A percentile compares a stretch with the other conserved stretches of the same genome.
Conservation (phyloP, 2,888 invertebrate species). For the Saturnia pavonia region DNA sequence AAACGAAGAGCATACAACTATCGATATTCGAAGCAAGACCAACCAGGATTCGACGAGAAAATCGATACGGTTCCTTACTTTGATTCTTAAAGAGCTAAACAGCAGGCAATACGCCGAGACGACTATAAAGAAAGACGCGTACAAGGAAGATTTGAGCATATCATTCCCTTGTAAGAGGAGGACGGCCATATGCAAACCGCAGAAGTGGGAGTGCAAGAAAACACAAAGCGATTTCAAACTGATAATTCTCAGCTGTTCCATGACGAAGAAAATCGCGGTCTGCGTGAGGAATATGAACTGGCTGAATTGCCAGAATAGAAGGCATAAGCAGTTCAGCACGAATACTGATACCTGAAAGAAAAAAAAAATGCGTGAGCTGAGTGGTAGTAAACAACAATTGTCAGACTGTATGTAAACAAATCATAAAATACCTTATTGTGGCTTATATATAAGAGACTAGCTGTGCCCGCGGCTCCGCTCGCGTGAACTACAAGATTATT, state of each 20-base stretch:
- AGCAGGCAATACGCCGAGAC: slow-evolving; percentile 61
- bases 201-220: slow-evolving; percentile 68
- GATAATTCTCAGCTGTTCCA: slow-evolving; percentile 83
- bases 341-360: slow-evolving; percentile 61
- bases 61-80: slow-evolving; percentile 54
- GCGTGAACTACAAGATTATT: no score
- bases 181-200: slow-evolving; percentile 66
- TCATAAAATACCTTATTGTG: no score
- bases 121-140: slow-evolving; percentile 68
- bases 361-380: neutral
- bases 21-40: slow-evolving; percentile 47
- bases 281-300: slow-evolving; percentile 92
- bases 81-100: slow-evolving; percentile 59
- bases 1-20: slow-evolving; percentile 49
- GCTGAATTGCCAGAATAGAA: slow-evolving; percentile 90
- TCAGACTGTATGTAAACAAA: no score
- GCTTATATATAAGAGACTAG: no score
- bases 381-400: no score
- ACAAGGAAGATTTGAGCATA: slow-evolving; percentile 75
- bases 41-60: slow-evolving; percentile 56
- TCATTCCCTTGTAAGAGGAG: slow-evolving; percentile 70
- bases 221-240: slow-evolving; percentile 62
- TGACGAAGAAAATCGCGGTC: slow-evolving; percentile 85
- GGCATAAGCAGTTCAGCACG: slow-evolving; percentile 68
- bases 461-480: no score